Conservation (phyloP, 2,888 invertebrate species). For the Sphaerophoria taeniata region DNA sequence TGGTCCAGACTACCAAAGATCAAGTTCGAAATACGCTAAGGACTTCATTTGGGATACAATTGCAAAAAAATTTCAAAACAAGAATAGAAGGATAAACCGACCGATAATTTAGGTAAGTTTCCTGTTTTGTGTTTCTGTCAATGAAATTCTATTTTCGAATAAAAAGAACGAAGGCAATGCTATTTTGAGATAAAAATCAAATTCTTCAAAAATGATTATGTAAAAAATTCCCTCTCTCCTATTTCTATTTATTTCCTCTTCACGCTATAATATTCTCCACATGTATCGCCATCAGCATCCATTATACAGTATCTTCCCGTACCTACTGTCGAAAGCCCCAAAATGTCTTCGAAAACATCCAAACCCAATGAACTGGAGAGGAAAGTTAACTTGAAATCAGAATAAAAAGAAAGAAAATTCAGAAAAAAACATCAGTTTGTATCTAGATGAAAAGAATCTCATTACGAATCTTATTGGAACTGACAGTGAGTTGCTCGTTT, state of each 20-base stretch:
- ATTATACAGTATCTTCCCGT: no score
- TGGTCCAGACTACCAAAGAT: no score
- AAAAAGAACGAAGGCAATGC: conserved; percentile 61
- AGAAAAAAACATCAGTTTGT: conserved; percentile 56
- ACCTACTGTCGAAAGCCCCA: background rate
- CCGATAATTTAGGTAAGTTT: no score
- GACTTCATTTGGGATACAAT: no score
- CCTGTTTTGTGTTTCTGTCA: conserved; percentile 17
- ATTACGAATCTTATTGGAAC: conserved; percentile 68
- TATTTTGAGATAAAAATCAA: conserved; percentile 71
- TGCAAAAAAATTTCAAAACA: no score
- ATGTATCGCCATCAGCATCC: background rate
- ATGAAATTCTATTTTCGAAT: conserved; percentile 49
- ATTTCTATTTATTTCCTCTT: conserved; percentile 54
- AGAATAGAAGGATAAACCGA: no score
- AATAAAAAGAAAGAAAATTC: conserved; percentile 15
- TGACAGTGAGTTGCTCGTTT: conserved; percentile 11
- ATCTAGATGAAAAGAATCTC: conserved; percentile 73
- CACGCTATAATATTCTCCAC: conserved; percentile 9
- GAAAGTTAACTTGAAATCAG: background rate
- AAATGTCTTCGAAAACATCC: conserved; percentile 34
- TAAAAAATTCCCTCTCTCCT: conserved; percentile 47
- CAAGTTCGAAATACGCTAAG: no score
- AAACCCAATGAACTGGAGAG: conserved; percentile 59
- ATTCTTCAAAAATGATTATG: conserved; percentile 63